Evolutionary conservation across 2,888 invertebrate genomes (phyloP), one percentile per base, ranked within the genome.

Genomic region (Achlya flavicornis): DNA sequence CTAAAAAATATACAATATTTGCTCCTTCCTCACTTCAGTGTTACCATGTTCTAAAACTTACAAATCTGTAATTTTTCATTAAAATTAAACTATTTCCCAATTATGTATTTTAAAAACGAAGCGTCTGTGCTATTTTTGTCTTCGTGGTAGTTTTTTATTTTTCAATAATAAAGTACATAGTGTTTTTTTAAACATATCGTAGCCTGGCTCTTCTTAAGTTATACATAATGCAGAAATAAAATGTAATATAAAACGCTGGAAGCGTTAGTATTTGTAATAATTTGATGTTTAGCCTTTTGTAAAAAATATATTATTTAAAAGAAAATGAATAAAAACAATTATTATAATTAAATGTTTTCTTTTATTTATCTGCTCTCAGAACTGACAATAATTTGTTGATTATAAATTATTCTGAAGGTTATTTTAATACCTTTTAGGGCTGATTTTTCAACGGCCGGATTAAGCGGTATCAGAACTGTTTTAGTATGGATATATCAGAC

Each of bases 211-310:
- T 19, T 70, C 68, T 70, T 78, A 60, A 64, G 66, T 74, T 70
- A 66, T 66, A 59, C 16, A 60, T 62, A 2, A 53, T 63, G 61
- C 66, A 69, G 70, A 64, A n/a, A 68, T 72, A 69, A 73, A 58
- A 35, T 71, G 65, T 75, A 74, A 61, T 65, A 72, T 69, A 71
- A 66, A 65, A 74, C 73, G 81, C 81, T 82, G 71, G 71, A 79
- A 81, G 83, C 84, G 76, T 73, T 86, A 81, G 78, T 73, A 76
- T 83, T 87, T 86, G 78, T 85, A 84, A 79, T 81, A 77, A 41
- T 80, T 85, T 82, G 83, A 85, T 86, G 86, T 86, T 83, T 86
- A 87, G 83, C 76, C 78, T 86, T 87, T 87, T 82, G 77, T 86
- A 85, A 84, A 81, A 67, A 79, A 77, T 75, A 82, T 84, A 69